phyloP scores from a whole-genome alignment of 1,140 invertebrate genomes.

The Dolichoris vasculosae region DNA sequence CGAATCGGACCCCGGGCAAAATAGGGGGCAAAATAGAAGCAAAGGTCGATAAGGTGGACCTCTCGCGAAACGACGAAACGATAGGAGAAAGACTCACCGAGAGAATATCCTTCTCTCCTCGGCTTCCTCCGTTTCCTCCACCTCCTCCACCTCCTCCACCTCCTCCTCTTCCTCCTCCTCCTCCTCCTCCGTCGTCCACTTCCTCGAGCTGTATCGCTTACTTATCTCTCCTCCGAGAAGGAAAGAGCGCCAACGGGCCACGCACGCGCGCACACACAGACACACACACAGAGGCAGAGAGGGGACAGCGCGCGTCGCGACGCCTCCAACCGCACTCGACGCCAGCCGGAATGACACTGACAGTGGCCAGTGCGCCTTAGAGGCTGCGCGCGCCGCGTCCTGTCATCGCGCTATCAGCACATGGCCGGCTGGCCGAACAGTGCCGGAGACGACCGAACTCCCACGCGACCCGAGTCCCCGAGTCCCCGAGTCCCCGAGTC shows the following conservation, averaged over 20 bases:
- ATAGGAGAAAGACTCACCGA: background rate
- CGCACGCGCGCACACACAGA: background rate
- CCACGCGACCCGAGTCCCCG: too few species aligned
- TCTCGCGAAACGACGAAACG: background rate
- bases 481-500: too few species aligned
- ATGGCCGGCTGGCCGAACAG: slow-evolving; percentile 56
- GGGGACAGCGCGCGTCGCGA: background rate
- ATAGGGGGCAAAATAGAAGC: too few species aligned
- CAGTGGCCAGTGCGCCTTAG: slow-evolving; percentile 51
- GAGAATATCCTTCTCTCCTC: too few species aligned
- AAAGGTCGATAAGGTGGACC: too few species aligned
- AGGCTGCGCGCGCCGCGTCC: slow-evolving; percentile 28
- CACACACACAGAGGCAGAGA: background rate
- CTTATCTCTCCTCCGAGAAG: background rate
- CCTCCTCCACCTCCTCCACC: too few species aligned
- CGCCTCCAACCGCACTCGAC: slow-evolving; percentile 44
- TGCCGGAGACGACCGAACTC: slow-evolving; percentile 7
- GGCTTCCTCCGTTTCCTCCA: too few species aligned
- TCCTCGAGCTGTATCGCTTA: too few species aligned
- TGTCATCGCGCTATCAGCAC: slow-evolving; percentile 52
- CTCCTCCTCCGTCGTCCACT: too few species aligned
- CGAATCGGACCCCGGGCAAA: too few species aligned
- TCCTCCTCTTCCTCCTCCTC: too few species aligned
- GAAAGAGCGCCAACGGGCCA: background rate
- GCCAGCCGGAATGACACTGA: slow-evolving; percentile 69